These are phyloP conservation scores for Globodera ellingtonae DNA, from an alignment of 1,140 invertebrate genomes.

Conservation along the genomic window DNA sequence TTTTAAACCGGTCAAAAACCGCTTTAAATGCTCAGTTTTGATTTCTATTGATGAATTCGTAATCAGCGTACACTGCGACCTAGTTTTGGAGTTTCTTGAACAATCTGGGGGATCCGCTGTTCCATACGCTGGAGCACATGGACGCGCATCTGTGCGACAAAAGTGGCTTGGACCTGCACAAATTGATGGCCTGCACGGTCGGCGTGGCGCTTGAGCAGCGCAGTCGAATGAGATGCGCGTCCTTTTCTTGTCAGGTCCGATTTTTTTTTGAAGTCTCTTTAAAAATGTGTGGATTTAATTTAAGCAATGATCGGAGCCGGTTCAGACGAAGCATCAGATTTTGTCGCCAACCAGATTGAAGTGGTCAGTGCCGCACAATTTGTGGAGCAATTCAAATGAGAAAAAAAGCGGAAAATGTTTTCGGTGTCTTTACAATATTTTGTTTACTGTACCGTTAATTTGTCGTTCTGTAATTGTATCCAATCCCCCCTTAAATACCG, in stretches of 20 bases:
- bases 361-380: not conserved
- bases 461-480: too few species aligned
- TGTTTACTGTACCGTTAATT: too few species aligned
- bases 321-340: not conserved
- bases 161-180: not conserved
- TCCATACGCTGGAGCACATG: not conserved
- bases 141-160: not conserved
- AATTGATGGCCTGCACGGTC: not conserved
- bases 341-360: not conserved
- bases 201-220: not conserved
- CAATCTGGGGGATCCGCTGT: too few species aligned
- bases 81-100: too few species aligned
- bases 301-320: not conserved
- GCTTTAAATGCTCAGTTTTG: too few species aligned
- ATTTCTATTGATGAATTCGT: too few species aligned
- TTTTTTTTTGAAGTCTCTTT: too few species aligned
- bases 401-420: not conserved
- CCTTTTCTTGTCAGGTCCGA: not conserved
- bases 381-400: conserved; percentile 1
- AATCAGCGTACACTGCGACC: too few species aligned
- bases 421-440: too few species aligned
- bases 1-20: too few species aligned
- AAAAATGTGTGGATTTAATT: not conserved
- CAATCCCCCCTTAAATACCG: too few species aligned
- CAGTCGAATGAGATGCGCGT: not conserved